A percentile compares a stretch with the other conserved stretches of the same genome.
phyloP scores from a whole-genome alignment of 2,113 vertebrate species.

The Chiloscyllium plagiosum region DNA sequence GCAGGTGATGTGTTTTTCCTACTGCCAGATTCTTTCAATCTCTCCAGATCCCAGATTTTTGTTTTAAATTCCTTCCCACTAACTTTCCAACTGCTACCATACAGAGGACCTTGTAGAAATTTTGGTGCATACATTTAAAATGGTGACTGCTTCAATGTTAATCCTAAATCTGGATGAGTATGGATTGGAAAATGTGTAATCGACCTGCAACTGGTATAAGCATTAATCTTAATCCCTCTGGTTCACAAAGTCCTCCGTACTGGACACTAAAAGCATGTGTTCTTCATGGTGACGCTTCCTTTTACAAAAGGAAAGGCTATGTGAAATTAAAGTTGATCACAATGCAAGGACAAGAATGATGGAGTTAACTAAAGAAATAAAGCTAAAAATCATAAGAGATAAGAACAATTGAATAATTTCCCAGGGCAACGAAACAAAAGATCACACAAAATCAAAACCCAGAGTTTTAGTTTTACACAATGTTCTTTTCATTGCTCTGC shows the following conservation, averaged over 20 bases:
- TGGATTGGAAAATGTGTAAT: too few relatives aligned
- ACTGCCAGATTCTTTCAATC: background rate
- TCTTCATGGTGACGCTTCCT: too few relatives aligned
- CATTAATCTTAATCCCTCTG: too few relatives aligned
- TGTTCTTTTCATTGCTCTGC: background rate
- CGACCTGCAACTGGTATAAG: too few relatives aligned
- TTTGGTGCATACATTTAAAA: background rate
- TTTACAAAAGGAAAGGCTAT: too few relatives aligned
- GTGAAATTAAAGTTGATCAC: too few relatives aligned
- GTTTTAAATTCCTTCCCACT: background rate
- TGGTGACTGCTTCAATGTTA: too few relatives aligned
- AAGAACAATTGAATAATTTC: background rate
- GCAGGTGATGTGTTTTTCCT: background rate
- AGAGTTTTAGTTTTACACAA: background rate
- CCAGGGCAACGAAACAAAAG: background rate
- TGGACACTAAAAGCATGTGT: too few relatives aligned
- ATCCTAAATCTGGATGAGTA: too few relatives aligned
- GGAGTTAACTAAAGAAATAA: background rate
- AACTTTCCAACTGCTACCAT: background rate
- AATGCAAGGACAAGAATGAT: background rate
- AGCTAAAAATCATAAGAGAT: background rate
- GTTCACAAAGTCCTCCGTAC: too few relatives aligned
- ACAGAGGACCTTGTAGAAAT: too few relatives aligned
- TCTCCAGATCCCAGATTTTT: background rate
- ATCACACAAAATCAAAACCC: background rate